Evolutionary conservation across 2,113 vertebrate species (phyloP).

Genomic region (Smithornis capensis): DNA sequence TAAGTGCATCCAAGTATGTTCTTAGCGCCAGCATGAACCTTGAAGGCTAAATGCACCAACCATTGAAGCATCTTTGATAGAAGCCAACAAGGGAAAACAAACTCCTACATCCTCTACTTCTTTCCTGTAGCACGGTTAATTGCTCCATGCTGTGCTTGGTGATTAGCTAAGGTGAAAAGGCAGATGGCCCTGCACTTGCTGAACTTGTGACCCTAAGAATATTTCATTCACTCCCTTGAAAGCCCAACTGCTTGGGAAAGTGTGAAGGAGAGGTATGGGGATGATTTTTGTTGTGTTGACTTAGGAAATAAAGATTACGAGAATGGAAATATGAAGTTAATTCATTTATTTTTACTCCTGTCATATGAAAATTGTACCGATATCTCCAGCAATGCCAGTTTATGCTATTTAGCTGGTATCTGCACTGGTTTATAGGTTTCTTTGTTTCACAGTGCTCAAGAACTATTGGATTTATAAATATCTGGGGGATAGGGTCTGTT

Average conservation of each 20-base stretch:
- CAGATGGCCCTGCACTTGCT: not conserved
- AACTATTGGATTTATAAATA: not conserved
- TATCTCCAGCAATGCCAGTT: not conserved
- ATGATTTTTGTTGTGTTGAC: not conserved
- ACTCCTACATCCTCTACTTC: not conserved
- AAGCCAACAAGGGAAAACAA: not conserved
- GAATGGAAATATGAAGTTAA: not conserved
- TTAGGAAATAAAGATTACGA: not conserved
- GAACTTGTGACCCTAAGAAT: not conserved
- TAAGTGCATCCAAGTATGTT: not conserved
- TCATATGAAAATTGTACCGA: not conserved
- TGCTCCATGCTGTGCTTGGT: not conserved
- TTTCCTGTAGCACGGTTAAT: not conserved
- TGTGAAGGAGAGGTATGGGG: not conserved
- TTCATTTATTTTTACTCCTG: not conserved
- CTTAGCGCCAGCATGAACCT: not conserved
- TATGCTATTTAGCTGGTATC: not conserved
- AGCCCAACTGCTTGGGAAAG: not conserved
- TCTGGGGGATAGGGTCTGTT: not conserved
- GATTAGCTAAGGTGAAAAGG: not conserved
- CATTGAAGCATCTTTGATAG: not conserved
- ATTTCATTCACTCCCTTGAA: not conserved
- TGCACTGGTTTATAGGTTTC: not conserved
- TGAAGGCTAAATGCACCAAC: not conserved
- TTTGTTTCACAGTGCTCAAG: not conserved